Base-by-base conservation (phyloP, 2,797 vertebrate genomes). In the Graptemys geographica region DNA sequence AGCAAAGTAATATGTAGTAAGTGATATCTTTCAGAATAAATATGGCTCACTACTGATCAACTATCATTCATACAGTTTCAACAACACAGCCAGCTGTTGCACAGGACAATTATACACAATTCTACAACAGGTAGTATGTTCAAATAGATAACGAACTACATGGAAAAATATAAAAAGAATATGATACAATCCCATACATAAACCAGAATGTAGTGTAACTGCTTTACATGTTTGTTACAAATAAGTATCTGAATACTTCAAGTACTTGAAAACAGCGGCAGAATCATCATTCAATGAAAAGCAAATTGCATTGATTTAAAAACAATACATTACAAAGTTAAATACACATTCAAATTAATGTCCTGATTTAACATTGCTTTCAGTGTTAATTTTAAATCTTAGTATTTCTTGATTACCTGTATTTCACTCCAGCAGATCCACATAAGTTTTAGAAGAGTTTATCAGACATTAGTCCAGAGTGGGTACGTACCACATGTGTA, bases 1-100 rank as follows among this genome's bases (percentile, higher is more conserved):
- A 98, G 97, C 98, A 97, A 94, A 95, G 55, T 92, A 96, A 96
- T 81, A 93, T 88, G 97, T 97, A 97, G 76, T 92, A 87, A 92
- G 97, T 97, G 97, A 96, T 96, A 95, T 95, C 91, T 94, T 97
- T 92, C 56, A 87, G 81, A 97, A 97, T 96, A 97, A 97, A 98
- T 97, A 98, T 97, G 98, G 98, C 97, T 98, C 98, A 97, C 98
- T 97, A 97, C 90, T 95, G 96, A 96, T 95, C 96, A 92, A 87
- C 89, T 96, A 93, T 94, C 97, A 87, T 93, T 85, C 89, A 79
- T 90, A 93, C 86, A 89, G 86, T 93, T 96, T 92, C 95, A 57
- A 90, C 88, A 96, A 96, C 93, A 97, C 89, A 90, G 91, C 91
- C 92, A 96, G 94, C 96, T 52, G 81, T 21, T 95, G 90, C 91